Evolutionary conservation across 2,113 vertebrate species (phyloP), one percentile per base, ranked within the genome.

Genomic region (Hemiprocne comata): DNA sequence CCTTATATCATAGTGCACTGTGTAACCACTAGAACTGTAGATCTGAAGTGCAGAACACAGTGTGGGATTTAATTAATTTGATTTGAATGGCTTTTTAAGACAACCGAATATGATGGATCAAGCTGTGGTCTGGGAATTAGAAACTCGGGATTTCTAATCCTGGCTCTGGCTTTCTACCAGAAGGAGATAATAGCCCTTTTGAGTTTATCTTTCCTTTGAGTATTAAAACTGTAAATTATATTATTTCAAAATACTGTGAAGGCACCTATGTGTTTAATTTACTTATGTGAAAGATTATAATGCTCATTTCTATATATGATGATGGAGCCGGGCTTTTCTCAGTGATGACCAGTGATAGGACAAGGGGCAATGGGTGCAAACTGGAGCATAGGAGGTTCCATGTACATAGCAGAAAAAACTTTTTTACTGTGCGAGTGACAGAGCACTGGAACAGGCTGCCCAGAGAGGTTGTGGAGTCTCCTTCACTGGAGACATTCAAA

Each of bases 221-320:
- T 51, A 21, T 40, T 38, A 17, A 70, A 76, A 50, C 3, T 53
- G 10, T 5, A n/a, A 11, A 34, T 42, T 66, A 9, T 8, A 23
- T 17, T n/a, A 71, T 67, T 34, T 44, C 5, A 69, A 89, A 91
- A 60, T 11, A 17, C 5, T 51, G 1, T 42, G 72, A 50, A 48
- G 10, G 3, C 4, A n/a, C 0, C 8, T 18, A 19, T 1, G 1
- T 54, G 21, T 51, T 88, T 54, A n/a, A 62, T 67, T 71, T 51
- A 28, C 2, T 1, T 3, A 6, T 20, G 4, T 46, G 19, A 34
- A 31, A 0, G 0, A 25, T 13, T 48, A 5, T 33, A 50, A 17
- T 1, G 0, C 5, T 5, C 33, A 20, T 38, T 24, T 34, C 26
- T 78, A n/a, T n/a, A n/a, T n/a, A n/a, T n/a, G n/a, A n/a, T n/a